phyloP scores from a whole-genome alignment of 2,113 vertebrate species.

The Pycnonotus jocosus region DNA sequence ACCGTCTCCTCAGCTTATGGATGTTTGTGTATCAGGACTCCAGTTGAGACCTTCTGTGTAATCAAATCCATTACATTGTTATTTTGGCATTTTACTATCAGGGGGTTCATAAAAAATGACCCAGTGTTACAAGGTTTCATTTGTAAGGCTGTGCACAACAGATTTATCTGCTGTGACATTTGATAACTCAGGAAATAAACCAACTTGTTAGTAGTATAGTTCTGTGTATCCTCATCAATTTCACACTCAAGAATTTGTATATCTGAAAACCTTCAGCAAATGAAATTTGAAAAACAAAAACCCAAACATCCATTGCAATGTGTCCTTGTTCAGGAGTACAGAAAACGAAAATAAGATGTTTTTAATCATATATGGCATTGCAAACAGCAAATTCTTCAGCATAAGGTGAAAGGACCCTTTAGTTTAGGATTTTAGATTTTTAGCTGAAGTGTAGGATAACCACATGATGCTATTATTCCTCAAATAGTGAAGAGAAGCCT shows the following conservation, averaged over 20 bases:
- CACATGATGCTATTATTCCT: neutral
- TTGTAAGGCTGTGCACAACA: neutral
- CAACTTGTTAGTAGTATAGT: neutral
- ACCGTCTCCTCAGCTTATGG: neutral
- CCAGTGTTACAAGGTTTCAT: neutral
- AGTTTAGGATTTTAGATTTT: neutral
- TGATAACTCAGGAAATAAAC: conserved; percentile 46
- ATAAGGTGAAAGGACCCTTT: neutral
- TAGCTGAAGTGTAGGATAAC: neutral
- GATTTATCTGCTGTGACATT: neutral
- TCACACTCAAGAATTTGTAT: neutral
- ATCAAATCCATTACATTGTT: neutral
- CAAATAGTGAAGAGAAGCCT: neutral
- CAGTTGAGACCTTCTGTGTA: neutral
- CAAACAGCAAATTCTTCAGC: neutral
- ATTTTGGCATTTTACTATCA: neutral
- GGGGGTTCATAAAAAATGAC: neutral
- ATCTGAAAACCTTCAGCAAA: neutral
- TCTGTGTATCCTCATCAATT: neutral
- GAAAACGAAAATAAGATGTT: neutral
- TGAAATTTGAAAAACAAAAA: neutral
- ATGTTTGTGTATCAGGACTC: neutral
- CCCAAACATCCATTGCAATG: neutral
- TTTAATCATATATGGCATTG: neutral
- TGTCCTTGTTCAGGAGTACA: neutral